These are phyloP conservation scores for Aradophagus sp. DNA, from an alignment of 1,140 invertebrate genomes.

Conservation along the genomic window DNA sequence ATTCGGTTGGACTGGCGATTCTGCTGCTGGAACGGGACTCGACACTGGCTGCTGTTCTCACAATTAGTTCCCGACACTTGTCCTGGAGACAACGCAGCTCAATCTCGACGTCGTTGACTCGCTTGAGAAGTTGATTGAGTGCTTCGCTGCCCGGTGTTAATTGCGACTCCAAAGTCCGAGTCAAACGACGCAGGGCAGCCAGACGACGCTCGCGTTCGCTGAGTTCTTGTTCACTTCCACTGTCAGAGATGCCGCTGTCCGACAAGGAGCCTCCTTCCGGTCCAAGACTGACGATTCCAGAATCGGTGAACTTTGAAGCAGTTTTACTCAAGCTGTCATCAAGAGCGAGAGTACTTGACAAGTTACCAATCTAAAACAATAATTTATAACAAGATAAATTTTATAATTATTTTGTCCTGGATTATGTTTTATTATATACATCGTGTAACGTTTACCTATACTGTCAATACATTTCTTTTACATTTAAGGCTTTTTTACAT, in stretches of 20 bases:
- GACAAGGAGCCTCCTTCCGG: slow-evolving; percentile 79
- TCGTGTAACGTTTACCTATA: too few species aligned
- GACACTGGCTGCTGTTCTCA: slow-evolving; percentile 78
- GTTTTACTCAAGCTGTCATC: slow-evolving; percentile 40
- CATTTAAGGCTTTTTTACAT: too few species aligned
- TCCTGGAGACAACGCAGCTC: slow-evolving; percentile 85
- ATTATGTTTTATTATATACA: too few species aligned
- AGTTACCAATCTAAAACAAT: slow-evolving; percentile 62
- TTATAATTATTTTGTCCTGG: too few species aligned
- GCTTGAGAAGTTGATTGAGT: slow-evolving; percentile 76
- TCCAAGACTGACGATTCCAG: slow-evolving; percentile 50
- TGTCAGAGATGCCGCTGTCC: slow-evolving; percentile 85
- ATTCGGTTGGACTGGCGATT: slow-evolving; percentile 16
- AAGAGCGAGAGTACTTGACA: slow-evolving; percentile 45
- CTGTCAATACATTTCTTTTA: too few species aligned
- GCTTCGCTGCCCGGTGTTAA: slow-evolving; percentile 80
- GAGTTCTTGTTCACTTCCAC: slow-evolving; percentile 83
- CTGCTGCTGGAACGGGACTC: slow-evolving; percentile 60
- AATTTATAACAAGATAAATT: background rate
- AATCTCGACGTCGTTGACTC: slow-evolving; percentile 85
- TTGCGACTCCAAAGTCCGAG: slow-evolving; percentile 80
- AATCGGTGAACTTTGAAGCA: slow-evolving; percentile 59
- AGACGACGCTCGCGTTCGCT: slow-evolving; percentile 83
- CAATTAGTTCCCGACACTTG: slow-evolving; percentile 84
- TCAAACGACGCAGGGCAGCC: slow-evolving; percentile 79